These are phyloP conservation scores for Cryptoprocta ferox DNA, from an alignment of 2,797 vertebrate species.

Conservation along the genomic window DNA sequence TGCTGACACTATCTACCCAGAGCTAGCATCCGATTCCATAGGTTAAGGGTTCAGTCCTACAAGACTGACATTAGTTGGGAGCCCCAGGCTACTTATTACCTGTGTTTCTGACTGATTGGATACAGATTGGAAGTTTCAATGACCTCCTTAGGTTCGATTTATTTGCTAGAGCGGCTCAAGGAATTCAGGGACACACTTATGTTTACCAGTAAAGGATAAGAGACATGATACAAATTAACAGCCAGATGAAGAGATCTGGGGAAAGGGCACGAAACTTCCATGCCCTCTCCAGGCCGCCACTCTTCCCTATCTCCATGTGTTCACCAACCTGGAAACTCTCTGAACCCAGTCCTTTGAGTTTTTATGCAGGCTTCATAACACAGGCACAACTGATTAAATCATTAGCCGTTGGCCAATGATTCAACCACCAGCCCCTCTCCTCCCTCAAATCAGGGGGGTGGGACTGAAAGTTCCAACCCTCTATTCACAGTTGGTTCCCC, in stretches of 20 bases:
- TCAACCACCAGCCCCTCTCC: neutral
- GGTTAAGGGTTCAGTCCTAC: neutral
- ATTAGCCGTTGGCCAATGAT: neutral
- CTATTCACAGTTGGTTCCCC: neutral
- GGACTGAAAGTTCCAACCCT: neutral
- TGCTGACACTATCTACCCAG: neutral
- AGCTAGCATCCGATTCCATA: neutral
- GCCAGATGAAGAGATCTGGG: neutral
- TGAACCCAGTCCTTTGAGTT: neutral
- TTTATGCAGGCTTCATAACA: neutral
- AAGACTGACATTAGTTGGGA: neutral
- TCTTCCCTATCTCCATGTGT: neutral
- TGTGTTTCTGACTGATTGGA: neutral
- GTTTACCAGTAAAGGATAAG: neutral
- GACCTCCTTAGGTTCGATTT: neutral
- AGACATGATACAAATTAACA: neutral
- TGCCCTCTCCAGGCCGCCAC: neutral
- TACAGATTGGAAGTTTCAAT: neutral
- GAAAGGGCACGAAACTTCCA: neutral
- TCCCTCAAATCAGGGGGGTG: neutral
- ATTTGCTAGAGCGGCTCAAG: neutral
- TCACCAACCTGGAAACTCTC: neutral
- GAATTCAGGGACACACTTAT: neutral
- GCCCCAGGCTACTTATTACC: neutral
- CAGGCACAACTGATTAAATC: neutral